Percentiles rank a stretch among this genome's conserved stretches.
phyloP scores from a whole-genome alignment of 2,113 vertebrate species.

The Struthidea cinerea region DNA sequence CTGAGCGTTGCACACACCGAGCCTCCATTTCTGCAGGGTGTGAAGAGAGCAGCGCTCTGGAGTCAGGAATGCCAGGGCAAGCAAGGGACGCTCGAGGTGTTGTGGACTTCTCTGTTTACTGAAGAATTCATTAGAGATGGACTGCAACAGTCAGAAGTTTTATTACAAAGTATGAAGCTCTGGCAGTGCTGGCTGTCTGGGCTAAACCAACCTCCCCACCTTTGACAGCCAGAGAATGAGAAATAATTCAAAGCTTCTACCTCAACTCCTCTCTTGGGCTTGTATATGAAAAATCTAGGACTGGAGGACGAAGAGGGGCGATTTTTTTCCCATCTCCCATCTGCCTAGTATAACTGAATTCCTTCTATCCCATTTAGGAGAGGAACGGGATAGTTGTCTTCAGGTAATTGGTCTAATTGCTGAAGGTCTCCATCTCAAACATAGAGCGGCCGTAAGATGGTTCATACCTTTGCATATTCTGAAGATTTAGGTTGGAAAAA shows the following conservation, averaged over 20 bases:
- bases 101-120: neutral
- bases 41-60: neutral
- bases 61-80: neutral
- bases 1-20: neutral
- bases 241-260: neutral
- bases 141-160: neutral
- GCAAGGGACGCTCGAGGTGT: neutral
- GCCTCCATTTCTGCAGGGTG: accelerated
- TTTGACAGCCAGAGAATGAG: neutral
- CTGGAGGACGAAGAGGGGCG: neutral
- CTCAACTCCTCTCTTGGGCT: neutral
- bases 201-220: neutral
- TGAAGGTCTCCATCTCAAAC: neutral
- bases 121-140: neutral
- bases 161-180: neutral
- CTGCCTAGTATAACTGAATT: neutral
- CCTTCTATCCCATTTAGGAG: neutral
- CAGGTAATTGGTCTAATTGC: neutral
- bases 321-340: neutral
- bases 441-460: accelerated
- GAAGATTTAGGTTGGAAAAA: neutral
- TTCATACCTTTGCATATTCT: neutral
- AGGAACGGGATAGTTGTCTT: neutral
- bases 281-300: neutral
- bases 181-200: neutral